These are phyloP conservation scores for Papilio demoleus DNA, from an alignment of 2,888 invertebrate species.

Conservation along the genomic window DNA sequence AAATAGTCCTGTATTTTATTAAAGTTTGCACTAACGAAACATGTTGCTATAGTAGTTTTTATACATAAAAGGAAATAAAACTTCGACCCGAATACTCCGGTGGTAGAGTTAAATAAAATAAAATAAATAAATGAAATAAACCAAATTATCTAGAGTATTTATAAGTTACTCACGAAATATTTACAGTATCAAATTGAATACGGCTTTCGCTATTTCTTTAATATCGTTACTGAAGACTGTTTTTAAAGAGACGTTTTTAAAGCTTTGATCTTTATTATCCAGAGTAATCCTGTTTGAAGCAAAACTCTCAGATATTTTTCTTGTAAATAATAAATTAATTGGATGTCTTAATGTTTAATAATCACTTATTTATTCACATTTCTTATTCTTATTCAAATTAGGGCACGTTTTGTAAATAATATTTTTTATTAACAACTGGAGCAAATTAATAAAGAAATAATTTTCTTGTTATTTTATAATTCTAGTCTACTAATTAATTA, in stretches of 20 bases:
- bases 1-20: neutral
- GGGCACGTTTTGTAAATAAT: neutral
- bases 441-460: no score
- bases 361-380: neutral
- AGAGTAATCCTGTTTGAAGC: slow-evolving; percentile 27
- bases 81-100: no score
- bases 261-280: slow-evolving; percentile 23
- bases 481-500: no score
- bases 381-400: no score
- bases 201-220: neutral
- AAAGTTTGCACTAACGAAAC: neutral
- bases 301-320: slow-evolving; percentile 6
- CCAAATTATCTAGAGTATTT: neutral
- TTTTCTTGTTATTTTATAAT: no score
- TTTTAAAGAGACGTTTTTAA: slow-evolving; percentile 28
- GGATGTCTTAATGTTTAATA: neutral
- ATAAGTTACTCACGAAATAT: neutral
- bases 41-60: neutral
- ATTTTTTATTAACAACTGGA: no score
- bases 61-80: no score
- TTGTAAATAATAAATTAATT: slow-evolving; percentile 28
- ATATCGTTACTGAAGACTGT: slow-evolving; percentile 8
- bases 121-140: neutral
- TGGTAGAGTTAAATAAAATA: neutral
- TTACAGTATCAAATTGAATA: neutral